Evolutionary conservation across 2,888 invertebrate genomes (phyloP).

Genomic region (Andrena bucephala): DNA sequence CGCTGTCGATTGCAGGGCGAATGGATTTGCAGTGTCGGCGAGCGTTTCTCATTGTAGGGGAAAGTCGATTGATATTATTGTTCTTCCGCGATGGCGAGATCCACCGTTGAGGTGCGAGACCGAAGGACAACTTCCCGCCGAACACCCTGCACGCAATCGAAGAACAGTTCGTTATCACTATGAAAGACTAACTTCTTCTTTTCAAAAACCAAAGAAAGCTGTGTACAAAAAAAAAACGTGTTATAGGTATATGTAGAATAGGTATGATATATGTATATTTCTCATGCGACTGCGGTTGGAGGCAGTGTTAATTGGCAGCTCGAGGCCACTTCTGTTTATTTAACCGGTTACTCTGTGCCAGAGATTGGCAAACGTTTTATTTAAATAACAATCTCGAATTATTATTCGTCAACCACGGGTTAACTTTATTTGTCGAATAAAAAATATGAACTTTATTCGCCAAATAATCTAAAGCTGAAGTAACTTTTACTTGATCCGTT

Average conservation of each 20-base stretch:
- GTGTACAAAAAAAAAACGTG: slow-evolving; percentile 64
- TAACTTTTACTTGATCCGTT: too few species aligned
- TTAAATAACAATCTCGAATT: not conserved
- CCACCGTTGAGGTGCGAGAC: not conserved
- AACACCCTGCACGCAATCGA: slow-evolving; percentile 43
- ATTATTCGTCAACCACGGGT: too few species aligned
- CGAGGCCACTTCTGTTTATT: not conserved
- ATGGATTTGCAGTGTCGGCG: not conserved
- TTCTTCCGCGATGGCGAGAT: not conserved
- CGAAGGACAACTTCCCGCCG: not conserved
- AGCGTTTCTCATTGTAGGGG: not conserved
- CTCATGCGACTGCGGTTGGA: slow-evolving; percentile 25
- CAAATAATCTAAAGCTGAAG: too few species aligned
- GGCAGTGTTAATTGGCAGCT: not conserved
- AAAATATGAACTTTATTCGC: too few species aligned
- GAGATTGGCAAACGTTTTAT: not conserved
- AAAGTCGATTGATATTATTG: not conserved
- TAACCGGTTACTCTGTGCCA: not conserved
- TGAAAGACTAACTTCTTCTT: slow-evolving; percentile 48
- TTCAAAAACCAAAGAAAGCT: slow-evolving; percentile 45
- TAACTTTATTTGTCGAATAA: too few species aligned
- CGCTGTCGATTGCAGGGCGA: too few species aligned
- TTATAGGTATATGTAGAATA: slow-evolving; percentile 58
- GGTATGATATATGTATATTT: slow-evolving; percentile 37
- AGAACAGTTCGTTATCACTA: slow-evolving; percentile 46